Evolutionary conservation across 37 sponge, comb jelly and placozoan species (phyloP).

Genomic region (Geodia barretti): DNA sequence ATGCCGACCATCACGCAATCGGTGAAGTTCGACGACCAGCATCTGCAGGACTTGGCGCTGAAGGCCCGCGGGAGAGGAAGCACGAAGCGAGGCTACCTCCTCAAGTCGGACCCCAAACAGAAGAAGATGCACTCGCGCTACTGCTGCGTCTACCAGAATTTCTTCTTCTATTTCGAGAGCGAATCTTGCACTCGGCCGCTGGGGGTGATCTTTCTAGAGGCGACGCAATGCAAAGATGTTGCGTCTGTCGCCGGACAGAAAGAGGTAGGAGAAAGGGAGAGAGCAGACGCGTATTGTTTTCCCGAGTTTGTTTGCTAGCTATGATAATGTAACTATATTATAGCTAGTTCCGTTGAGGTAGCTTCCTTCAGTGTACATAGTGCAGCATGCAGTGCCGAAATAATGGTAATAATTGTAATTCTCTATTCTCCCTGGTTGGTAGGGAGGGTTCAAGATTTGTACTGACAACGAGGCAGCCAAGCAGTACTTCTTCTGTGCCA

Average conservation of each 20-base stretch:
- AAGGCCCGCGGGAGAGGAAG: slow-evolving; percentile 21
- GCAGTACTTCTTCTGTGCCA: slow-evolving; percentile 28
- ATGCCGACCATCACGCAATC: slow-evolving; percentile 17
- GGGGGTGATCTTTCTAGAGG: slow-evolving; percentile 55
- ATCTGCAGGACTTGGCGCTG: slow-evolving; percentile 40
- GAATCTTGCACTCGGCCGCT: slow-evolving; percentile 37
- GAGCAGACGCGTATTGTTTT: background rate
- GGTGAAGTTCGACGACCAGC: slow-evolving; percentile 44
- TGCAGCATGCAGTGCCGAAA: no score
- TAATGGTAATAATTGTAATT: no score
- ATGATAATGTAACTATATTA: no score
- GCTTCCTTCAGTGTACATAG: no score
- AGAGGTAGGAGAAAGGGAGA: background rate
- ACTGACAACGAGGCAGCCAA: slow-evolving; percentile 8
- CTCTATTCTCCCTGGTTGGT: background rate
- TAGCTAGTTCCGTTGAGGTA: no score
- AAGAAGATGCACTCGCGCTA: slow-evolving; percentile 35
- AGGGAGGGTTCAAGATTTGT: slow-evolving; percentile 49
- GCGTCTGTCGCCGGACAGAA: background rate
- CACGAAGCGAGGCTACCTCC: slow-evolving; percentile 37
- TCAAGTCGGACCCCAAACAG: slow-evolving; percentile 41
- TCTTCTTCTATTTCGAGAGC: slow-evolving; percentile 61
- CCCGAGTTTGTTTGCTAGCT: no score
- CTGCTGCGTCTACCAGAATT: slow-evolving; percentile 60
- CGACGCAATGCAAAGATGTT: slow-evolving; percentile 18